phyloP scores from a whole-genome alignment of 1,140 invertebrate genomes.

The Drosophila lacertosa region DNA sequence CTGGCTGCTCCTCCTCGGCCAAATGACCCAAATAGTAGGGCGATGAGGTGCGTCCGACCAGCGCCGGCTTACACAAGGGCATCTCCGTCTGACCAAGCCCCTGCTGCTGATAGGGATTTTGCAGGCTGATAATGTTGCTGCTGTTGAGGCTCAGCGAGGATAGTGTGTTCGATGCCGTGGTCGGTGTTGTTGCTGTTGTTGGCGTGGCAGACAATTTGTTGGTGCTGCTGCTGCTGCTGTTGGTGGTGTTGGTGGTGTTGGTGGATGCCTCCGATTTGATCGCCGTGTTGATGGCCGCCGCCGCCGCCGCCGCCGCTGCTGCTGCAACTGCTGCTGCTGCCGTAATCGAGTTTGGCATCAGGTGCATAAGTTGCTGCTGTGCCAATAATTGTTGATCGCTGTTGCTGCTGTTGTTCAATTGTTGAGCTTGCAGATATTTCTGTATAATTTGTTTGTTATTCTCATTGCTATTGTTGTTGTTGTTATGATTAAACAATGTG shows the following conservation, averaged over 20 bases:
- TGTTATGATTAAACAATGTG: conserved; percentile 64
- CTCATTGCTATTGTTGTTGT: conserved; percentile 58
- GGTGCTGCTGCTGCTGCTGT: conserved; percentile 33
- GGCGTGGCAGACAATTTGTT: conserved; percentile 39
- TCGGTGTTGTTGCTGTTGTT: conserved; percentile 63
- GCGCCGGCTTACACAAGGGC: conserved; percentile 54
- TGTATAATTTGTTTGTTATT: conserved; percentile 76
- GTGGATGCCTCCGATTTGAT: conserved; percentile 62
- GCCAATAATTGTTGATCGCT: conserved; percentile 60
- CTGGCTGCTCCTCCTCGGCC: conserved; percentile 44
- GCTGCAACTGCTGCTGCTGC: conserved; percentile 58
- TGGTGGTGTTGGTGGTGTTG: conserved; percentile 38
- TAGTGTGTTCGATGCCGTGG: conserved; percentile 74
- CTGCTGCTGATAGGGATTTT: conserved; percentile 68
- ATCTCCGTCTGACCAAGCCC: conserved; percentile 55
- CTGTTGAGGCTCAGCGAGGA: conserved; percentile 61
- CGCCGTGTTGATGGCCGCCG: conserved; percentile 44
- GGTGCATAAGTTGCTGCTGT: conserved; percentile 54
- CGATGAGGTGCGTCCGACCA: conserved; percentile 38
- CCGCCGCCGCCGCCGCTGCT: conserved; percentile 49
- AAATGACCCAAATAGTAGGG: conserved; percentile 56
- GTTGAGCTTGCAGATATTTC: conserved; percentile 78
- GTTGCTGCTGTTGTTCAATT: conserved; percentile 57
- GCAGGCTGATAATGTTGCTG: conserved; percentile 69
- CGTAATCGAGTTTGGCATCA: conserved; percentile 65